Evolutionary conservation across 2,888 invertebrate species (phyloP), one percentile per base, ranked within the genome.

Genomic region (Platynereis dumerilii): DNA sequence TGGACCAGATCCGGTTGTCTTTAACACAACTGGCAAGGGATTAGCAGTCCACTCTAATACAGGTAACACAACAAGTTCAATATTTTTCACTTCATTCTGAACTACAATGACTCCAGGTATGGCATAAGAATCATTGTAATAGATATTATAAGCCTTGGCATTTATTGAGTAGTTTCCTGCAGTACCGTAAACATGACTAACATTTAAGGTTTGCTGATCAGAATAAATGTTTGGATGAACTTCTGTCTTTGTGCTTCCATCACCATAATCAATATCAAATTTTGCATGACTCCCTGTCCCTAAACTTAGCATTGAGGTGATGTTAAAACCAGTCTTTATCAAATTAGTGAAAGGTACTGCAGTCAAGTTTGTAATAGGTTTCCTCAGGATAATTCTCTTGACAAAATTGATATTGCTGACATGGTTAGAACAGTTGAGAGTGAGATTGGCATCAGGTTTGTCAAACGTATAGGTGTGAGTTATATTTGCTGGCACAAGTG

Each of bases 21-120:
- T 22, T 7, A 48, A 22, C 7, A n/a, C 17, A 12, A 48, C 7
- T 12, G 22, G 10, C 3, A 22, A 5, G 3, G 7, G n/a, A 7
- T n/a, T 22, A 20, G 48, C 7, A 10, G 48, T 5, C 48, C 48
- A 48, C 22, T 5, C 7, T 12, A 48, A 10, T 7, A 12, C n/a
- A n/a, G 5, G 3, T 22, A 7, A n/a, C 17, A 22, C 48, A n/a
- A 12, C 17, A 7, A 48, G 22, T 7, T 48, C 10, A 3, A 48
- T 10, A 48, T 48, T n/a, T 20, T 48, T n/a, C n/a, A 48, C 48
- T 22, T 48, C 48, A 48, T 48, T 48, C n/a, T 48, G 48, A 48
- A 48, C 7, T 5, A 48, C 17, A 10, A 48, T 20, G 3, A 5
- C 22, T 7, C 7, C 7, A n/a, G n/a, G 7, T n/a, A 5, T 5